Evolutionary conservation across 2,888 invertebrate genomes (phyloP).

Genomic region (Trichacis sp.): DNA sequence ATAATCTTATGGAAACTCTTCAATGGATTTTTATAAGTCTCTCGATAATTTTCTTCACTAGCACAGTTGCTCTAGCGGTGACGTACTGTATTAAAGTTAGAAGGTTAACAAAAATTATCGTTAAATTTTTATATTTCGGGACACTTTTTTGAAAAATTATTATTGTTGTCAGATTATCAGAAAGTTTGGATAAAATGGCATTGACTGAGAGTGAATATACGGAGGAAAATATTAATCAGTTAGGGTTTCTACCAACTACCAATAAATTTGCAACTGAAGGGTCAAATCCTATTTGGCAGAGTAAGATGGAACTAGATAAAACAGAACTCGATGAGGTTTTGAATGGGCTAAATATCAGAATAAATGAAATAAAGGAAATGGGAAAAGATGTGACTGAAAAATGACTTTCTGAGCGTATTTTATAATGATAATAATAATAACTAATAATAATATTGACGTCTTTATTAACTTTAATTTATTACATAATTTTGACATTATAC

Average conservation of each 20-base stretch:
- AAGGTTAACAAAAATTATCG: too few species aligned
- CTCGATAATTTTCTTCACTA: constrained; percentile 71
- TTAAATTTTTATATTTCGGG: too few species aligned
- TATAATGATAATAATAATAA: too few species aligned
- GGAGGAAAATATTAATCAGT: constrained; percentile 74
- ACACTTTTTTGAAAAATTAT: too few species aligned
- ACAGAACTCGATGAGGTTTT: neutral
- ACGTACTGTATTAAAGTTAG: constrained; percentile 73
- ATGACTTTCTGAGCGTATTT: too few species aligned
- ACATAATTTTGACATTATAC: too few species aligned
- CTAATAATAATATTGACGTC: too few species aligned
- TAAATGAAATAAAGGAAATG: neutral
- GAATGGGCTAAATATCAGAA: neutral
- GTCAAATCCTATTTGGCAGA: constrained; percentile 79
- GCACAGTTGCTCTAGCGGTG: constrained; percentile 71
- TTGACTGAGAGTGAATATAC: constrained; percentile 74
- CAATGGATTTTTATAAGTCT: constrained; percentile 72
- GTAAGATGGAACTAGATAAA: constrained; percentile 66
- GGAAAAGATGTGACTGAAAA: too few species aligned
- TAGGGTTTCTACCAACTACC: constrained; percentile 75
- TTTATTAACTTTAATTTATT: too few species aligned
- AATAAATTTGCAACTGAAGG: constrained; percentile 80
- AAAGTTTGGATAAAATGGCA: constrained; percentile 75
- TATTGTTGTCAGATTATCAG: constrained; percentile 73
- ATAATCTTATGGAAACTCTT: constrained; percentile 67